Percentiles rank a stretch among this genome's conserved stretches.
Evolutionary conservation across 2,797 vertebrate species (phyloP).

Genomic region (Sorex maritimensis): DNA sequence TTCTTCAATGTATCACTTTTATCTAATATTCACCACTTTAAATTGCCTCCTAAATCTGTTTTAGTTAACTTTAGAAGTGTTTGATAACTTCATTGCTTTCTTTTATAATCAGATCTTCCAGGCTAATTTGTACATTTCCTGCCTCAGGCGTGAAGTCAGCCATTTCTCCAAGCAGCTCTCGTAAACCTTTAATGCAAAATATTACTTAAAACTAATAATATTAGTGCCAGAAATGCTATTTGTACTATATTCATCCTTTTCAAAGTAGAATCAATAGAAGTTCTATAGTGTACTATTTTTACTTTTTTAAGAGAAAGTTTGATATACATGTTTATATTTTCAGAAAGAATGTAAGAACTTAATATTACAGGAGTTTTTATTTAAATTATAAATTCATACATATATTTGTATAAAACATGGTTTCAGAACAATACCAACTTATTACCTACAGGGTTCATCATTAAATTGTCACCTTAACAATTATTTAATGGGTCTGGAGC

Average conservation of each 20-base stretch:
- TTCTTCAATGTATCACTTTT: slow-evolving; percentile 19
- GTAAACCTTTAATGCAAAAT: background rate
- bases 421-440: slow-evolving; percentile 13
- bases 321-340: background rate
- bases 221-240: background rate
- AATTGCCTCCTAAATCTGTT: background rate
- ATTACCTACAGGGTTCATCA: background rate
- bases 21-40: slow-evolving; percentile 26
- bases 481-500: background rate
- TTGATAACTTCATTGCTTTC: slow-evolving; percentile 25
- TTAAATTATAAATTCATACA: background rate
- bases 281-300: background rate
- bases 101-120: background rate
- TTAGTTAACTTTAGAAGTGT: slow-evolving; percentile 14
- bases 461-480: background rate
- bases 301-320: background rate
- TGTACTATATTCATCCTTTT: background rate
- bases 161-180: background rate
- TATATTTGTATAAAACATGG: background rate
- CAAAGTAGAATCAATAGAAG: background rate
- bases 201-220: background rate
- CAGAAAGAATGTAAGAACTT: slow-evolving; percentile 42
- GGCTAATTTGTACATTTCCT: background rate
- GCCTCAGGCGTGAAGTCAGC: background rate
- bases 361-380: background rate